These are phyloP conservation scores for Prolemur simus DNA, from an alignment of 2,113 vertebrate species.

Conservation along the genomic window DNA sequence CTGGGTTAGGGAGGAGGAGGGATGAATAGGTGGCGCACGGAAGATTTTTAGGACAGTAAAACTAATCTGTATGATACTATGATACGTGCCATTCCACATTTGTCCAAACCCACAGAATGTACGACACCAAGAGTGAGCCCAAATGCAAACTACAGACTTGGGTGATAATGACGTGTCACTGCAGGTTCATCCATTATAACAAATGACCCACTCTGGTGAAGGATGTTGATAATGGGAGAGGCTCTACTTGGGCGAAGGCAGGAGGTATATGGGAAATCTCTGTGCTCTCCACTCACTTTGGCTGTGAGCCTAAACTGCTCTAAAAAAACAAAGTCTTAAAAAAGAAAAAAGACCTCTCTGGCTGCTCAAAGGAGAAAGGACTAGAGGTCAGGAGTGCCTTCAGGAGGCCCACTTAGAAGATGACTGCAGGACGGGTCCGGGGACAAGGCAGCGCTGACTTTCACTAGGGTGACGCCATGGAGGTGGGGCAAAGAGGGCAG, in stretches of 20 bases:
- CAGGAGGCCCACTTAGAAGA: neutral
- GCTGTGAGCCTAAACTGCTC: neutral
- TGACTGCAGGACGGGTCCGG: neutral
- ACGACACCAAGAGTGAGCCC: neutral
- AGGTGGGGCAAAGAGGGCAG: too few species aligned
- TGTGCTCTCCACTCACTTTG: neutral
- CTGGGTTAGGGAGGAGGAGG: neutral
- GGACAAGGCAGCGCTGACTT: rapidly evolving
- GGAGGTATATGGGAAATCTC: neutral
- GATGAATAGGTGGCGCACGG: neutral
- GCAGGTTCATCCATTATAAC: neutral
- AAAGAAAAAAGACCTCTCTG: neutral
- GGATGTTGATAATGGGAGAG: neutral
- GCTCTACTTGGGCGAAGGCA: too few species aligned
- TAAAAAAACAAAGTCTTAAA: neutral
- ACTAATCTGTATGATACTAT: neutral
- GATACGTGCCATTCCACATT: neutral
- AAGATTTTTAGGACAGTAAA: neutral
- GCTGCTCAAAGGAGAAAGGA: neutral
- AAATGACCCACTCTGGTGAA: neutral
- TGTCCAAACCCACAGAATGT: neutral
- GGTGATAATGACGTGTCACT: neutral
- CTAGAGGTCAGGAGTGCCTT: neutral
- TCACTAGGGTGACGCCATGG: rapidly evolving
- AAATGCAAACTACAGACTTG: neutral